Percentiles rank a stretch among this genome's conserved stretches.
These are phyloP conservation scores for Salpingus planirostris DNA, from an alignment of 2,888 invertebrate genomes.

Conservation along the genomic window DNA sequence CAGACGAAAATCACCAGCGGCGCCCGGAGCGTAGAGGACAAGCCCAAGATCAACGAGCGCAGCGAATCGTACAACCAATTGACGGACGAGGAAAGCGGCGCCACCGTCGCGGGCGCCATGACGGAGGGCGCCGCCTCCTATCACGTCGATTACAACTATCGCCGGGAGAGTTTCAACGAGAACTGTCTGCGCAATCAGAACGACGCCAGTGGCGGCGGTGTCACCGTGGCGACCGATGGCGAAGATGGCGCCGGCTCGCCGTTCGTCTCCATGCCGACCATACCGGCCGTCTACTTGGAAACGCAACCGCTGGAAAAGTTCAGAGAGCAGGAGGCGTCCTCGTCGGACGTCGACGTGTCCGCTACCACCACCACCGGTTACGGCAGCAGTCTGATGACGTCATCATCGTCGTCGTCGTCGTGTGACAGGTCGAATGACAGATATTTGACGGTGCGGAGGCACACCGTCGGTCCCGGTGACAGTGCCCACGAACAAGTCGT, in stretches of 20 bases:
- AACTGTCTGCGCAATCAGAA: slow-evolving; percentile 32
- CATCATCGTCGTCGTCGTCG: slow-evolving; percentile 14
- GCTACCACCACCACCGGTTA: slow-evolving; percentile 28
- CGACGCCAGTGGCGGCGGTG: slow-evolving; percentile 30
- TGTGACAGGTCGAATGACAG: slow-evolving; percentile 34
- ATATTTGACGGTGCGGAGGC: slow-evolving; percentile 64
- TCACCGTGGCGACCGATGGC: slow-evolving; percentile 29
- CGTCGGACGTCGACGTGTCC: no score
- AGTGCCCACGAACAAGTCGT: slow-evolving; percentile 77
- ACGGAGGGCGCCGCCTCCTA: slow-evolving; percentile 4
- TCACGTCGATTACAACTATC: slow-evolving; percentile 26
- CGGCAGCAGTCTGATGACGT: no score
- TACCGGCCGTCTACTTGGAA: slow-evolving; percentile 46
- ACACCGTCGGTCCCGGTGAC: slow-evolving; percentile 91
- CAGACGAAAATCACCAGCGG: slow-evolving; percentile 43
- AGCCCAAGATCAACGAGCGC: slow-evolving; percentile 35
- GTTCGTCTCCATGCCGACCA: slow-evolving; percentile 46
- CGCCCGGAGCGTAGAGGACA: slow-evolving; percentile 15
- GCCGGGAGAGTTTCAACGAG: slow-evolving; percentile 41
- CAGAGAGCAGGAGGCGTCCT: slow-evolving; percentile 43
- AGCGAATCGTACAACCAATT: slow-evolving; percentile 38
- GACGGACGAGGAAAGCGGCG: slow-evolving; percentile 10
- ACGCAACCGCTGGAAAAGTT: slow-evolving; percentile 54
- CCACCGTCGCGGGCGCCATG: slow-evolving; percentile 4
- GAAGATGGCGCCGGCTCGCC: slow-evolving; percentile 42